Base-by-base conservation (phyloP, 2,113 vertebrate genomes). In the Lethenteron reissneri region DNA sequence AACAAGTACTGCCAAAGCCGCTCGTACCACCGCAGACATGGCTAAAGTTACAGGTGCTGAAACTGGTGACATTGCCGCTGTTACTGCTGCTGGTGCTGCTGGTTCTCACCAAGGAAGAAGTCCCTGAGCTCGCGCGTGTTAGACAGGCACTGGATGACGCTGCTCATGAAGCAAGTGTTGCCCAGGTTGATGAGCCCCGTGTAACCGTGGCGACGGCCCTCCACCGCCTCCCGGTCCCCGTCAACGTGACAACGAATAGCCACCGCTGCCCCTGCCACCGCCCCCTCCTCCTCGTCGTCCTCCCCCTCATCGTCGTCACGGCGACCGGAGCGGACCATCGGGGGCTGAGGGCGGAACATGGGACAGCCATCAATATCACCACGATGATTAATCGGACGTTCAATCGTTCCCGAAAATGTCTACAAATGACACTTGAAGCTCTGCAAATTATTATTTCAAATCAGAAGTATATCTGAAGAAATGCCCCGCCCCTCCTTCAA, bases 131-230 rank as follows among this genome's bases (percentile, higher is more conserved):
- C 94, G 70, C 94, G 81, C 10, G 92, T 99, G 80, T 99, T 99
- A 19, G 94, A 99, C 71, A 99, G 78, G 69, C 90, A 95, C 76
- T 99, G 94, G 74, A 99, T 96, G 75, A 99, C 92, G 0, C 92
- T 97, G 81, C 97, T 99, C 94, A 99, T 99, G 80, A 99, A 99
- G 79, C 94, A 99, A 56, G 94, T 99, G 81, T 99, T 99, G 73
- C 94, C 94, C 3, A 99, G 81, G 78, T 99, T 96, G 72, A 96
- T 91, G 74, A 99, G 78, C 41, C 94, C 94, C 0, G 94, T 99
- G 79, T 64, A 97, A 99, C 19, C 94, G 91, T 0, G 94, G 91
- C 58, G 79, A 76, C 94, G 95, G 41, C 41, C 41, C 60, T 64
- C 60, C 17, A 19, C 60, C 7, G 14, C 60, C 60, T 64, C 14